Evolutionary conservation across 23 tunicate genomes (phyloP), one percentile per base, ranked within the genome.

Genomic region (Pegea sp.): DNA sequence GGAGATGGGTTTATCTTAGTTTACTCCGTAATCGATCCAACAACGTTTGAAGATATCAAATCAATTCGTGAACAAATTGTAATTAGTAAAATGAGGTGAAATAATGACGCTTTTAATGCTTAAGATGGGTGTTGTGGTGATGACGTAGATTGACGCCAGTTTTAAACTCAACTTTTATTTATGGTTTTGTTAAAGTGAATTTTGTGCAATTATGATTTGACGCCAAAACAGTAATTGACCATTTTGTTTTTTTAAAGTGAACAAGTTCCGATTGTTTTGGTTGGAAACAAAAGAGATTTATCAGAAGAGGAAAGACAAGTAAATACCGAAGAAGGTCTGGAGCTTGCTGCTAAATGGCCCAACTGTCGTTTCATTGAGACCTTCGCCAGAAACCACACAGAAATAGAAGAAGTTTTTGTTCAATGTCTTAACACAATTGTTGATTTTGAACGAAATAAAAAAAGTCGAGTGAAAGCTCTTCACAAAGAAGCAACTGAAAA

Each of bases 1-100:
- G 70, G 93, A 25, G 84, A 81, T 31, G 93, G 93, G 27, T 81
- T 81, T 60, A 81, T 81, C 8, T 56, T 81, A 11, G 93, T 81
- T 5, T 81, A 81, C 33, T 72, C 80, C 33, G 62, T 81, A 0
- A 42, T 66, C 2, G 93, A 81, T 56, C 66, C 71, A 20, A 72
- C 80, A 24, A 72, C 81, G 24, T 81, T 81, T 51, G 93, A 71
- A 46, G 93, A 81, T 30, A 70, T 72, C 11, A 78, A 66, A 49
- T 52, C 71, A 21, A 66, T 81, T 4, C 49, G 74, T 26, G 93
- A 81, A 48, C 79, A 81, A 56, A 81, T 81, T 34, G 70, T 71
- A 19, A n/a, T n/a, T n/a, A n/a, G n/a, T n/a, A n/a, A n/a, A 64
- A 58, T 24, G 53, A 72, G 71, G 80, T 72, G 31, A 0, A 7